phyloP scores from a whole-genome alignment of 2,888 invertebrate species.

The Petrolisthes cinctipes region DNA sequence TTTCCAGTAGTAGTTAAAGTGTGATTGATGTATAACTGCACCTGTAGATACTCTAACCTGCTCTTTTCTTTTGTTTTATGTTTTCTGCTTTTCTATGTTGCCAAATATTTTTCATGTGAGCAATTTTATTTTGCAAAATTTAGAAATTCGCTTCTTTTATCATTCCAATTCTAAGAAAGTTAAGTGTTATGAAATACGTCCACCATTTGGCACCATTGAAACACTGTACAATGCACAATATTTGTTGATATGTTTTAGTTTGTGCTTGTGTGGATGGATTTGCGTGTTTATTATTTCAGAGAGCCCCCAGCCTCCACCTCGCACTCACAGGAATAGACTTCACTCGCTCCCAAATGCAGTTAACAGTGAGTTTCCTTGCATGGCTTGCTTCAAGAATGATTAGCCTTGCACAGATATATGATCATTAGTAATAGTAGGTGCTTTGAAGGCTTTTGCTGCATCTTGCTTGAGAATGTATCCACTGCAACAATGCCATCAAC shows the following conservation, averaged over 20 bases:
- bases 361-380: conserved; percentile 68
- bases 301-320: conserved; percentile 69
- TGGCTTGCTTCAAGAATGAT: conserved; percentile 41
- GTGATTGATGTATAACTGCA: conserved; percentile 19
- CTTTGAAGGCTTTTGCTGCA: neutral
- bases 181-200: neutral
- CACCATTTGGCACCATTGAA: conserved; percentile 46
- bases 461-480: neutral
- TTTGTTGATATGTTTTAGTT: conserved; percentile 36
- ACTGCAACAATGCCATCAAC: neutral
- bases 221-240: conserved; percentile 35
- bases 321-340: conserved; percentile 69
- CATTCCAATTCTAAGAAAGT: too few relatives aligned
- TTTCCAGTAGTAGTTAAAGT: neutral
- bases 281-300: conserved; percentile 66
- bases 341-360: conserved; percentile 69
- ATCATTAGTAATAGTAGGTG: neutral
- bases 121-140: too few relatives aligned
- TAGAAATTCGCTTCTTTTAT: too few relatives aligned
- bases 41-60: conserved; percentile 14
- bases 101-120: conserved; percentile 5
- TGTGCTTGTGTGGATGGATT: conserved; percentile 58
- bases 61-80: neutral
- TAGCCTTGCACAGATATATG: neutral
- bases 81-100: conserved; percentile 25